Evolutionary conservation across 1,140 invertebrate genomes (phyloP), one percentile per base, ranked within the genome.

Genomic region (Mya arenaria): DNA sequence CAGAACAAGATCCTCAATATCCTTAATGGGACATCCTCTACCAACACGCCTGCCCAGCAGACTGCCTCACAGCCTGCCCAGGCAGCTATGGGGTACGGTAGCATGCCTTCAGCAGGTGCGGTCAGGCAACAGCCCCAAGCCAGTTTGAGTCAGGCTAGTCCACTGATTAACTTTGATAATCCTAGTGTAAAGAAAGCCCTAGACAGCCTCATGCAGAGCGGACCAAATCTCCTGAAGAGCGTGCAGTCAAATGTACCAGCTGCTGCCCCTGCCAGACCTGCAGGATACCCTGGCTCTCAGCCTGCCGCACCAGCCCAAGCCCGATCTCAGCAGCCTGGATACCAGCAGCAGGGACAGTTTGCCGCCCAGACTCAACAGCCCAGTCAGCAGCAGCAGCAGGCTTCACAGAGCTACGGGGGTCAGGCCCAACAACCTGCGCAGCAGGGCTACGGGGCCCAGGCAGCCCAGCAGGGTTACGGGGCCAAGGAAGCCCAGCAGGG

Each of bases 1-100:
- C 96, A 97, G 87, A 96, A 96, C 85, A 95, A 96, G 84, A 98
- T 98, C 75, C 93, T 97, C 37, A 97, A 95, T 91, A 97, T 98
- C 66, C 84, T 88, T 15, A 85, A 85, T 84, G 82, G 85, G 17
- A 83, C 86, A 41, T 84, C 85, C 23, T 69, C 84, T 55, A 39
- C 63, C 55, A 55, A 48, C n/a, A 37, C n/a, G 15, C 48, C 66
- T 39, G 86, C 85, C n/a, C 87, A 82, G 41, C 66, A 90, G 19
- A 52, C 68, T 15, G 30, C 69, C 8, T 34, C 75, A 41, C 34
- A 75, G 39, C 41, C 63, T 39, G 23, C 63, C 6, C 55, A 82
- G 19, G 63, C 36, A n/a, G 13, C 60, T 23, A 15, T 17, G 37
- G 32, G 28, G 30, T 63, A 75, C 44, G 71, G 52, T 30, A 58